Conservation (phyloP, 2,797 vertebrate genomes). For the Scomberomorus guttatus region DNA sequence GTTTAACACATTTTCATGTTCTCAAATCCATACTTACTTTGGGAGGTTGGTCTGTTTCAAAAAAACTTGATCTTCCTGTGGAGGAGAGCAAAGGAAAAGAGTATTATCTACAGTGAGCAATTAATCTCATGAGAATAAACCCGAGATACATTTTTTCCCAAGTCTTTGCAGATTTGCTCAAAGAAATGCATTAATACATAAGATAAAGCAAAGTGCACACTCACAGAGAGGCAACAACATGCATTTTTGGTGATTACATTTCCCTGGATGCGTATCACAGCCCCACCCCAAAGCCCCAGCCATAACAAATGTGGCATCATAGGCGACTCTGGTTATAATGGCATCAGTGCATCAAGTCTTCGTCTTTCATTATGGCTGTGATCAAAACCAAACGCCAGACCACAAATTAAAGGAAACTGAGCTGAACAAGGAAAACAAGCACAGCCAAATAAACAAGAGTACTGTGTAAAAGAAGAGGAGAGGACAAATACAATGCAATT, state of each 20-base stretch:
- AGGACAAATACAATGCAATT: background rate
- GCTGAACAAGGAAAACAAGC: constrained; percentile 66
- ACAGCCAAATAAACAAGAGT: constrained; percentile 56
- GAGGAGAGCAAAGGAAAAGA: constrained; percentile 7
- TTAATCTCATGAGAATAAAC: background rate
- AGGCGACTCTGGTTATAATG: constrained; percentile 67
- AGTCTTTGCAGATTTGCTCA: background rate
- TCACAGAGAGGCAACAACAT: constrained; percentile 17
- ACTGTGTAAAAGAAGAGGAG: constrained; percentile 37
- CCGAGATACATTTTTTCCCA: background rate
- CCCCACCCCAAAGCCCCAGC: constrained; percentile 50
- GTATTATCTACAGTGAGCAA: background rate
- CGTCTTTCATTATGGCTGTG: constrained; percentile 67
- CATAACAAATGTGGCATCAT: constrained; percentile 72
- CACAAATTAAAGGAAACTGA: constrained; percentile 67
- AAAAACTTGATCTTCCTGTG: constrained; percentile 18
- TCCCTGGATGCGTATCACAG: constrained; percentile 35
- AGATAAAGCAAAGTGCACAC: constrained; percentile 15
- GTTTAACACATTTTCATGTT: background rate
- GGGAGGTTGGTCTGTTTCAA: background rate
- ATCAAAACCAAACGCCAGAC: constrained; percentile 57
- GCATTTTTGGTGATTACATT: constrained; percentile 40
- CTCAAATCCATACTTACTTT: background rate
- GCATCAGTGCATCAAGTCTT: constrained; percentile 63
- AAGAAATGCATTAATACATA: background rate